These are phyloP conservation scores for Zaprionus bogoriensis DNA, from an alignment of 2,888 invertebrate species.

Conservation along the genomic window DNA sequence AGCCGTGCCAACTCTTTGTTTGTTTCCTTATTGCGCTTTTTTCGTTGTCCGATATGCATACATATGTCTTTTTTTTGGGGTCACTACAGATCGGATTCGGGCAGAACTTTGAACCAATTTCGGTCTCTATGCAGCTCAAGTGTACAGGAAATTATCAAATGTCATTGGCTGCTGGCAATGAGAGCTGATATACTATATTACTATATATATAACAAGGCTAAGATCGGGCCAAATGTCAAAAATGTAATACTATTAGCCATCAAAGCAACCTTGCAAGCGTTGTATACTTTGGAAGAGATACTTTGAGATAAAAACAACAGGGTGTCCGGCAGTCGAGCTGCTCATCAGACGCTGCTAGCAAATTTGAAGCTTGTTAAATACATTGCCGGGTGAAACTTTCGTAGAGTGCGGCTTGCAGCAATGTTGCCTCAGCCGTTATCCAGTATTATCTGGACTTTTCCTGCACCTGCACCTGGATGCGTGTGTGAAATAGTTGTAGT, in stretches of 20 bases:
- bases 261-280: too few species aligned
- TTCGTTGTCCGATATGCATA: not conserved
- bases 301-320: too few species aligned
- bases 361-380: not conserved
- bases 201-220: not conserved
- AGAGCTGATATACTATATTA: not conserved
- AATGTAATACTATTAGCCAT: too few species aligned
- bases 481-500: not conserved
- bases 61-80: conserved; percentile 10
- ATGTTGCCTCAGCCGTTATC: not conserved
- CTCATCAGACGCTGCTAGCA: too few species aligned
- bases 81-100: conserved; percentile 8
- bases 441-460: conserved; percentile 16
- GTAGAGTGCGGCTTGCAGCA: not conserved
- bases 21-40: conserved; percentile 6
- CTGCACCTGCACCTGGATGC: conserved; percentile 1
- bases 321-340: not conserved
- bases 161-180: not conserved
- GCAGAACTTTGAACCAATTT: too few species aligned
- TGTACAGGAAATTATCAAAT: not conserved
- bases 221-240: not conserved
- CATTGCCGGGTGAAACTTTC: not conserved
- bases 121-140: too few species aligned
- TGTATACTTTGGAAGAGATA: too few species aligned
- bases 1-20: conserved; percentile 4